These are phyloP conservation scores for Eulemur rufifrons DNA, from an alignment of 2,113 vertebrate genomes.

Conservation along the genomic window DNA sequence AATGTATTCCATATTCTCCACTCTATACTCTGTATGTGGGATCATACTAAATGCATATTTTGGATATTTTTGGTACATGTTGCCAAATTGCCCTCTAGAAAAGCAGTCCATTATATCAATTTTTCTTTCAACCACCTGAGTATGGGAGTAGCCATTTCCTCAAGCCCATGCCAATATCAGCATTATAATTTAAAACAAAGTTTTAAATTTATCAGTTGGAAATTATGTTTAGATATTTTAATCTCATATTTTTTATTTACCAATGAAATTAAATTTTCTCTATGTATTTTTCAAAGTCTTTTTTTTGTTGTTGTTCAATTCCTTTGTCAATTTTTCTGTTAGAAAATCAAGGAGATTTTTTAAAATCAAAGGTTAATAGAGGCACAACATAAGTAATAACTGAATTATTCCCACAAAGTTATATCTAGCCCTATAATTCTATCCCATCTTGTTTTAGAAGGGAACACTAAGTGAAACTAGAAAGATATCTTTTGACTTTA, in stretches of 20 bases:
- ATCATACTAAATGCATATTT: neutral
- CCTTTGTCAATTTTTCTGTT: neutral
- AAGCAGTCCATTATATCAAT: neutral
- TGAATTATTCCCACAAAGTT: neutral
- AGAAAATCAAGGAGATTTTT: neutral
- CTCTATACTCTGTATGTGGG: neutral
- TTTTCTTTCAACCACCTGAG: neutral
- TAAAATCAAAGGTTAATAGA: neutral
- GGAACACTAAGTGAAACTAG: neutral
- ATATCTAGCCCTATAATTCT: neutral
- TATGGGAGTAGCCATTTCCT: neutral
- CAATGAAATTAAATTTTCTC: neutral
- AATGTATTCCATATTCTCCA: neutral
- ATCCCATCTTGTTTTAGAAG: neutral
- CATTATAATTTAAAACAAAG: neutral
- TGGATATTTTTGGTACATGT: neutral
- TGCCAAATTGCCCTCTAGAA: neutral
- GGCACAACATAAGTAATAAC: neutral
- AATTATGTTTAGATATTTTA: neutral
- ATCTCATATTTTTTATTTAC: neutral
- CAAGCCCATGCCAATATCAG: neutral
- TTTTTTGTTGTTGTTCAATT: neutral
- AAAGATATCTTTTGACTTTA: neutral
- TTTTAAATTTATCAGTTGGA: neutral
- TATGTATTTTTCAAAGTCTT: neutral